Conservation (phyloP, 2,888 invertebrate species). For the Orthosia gracilis region DNA sequence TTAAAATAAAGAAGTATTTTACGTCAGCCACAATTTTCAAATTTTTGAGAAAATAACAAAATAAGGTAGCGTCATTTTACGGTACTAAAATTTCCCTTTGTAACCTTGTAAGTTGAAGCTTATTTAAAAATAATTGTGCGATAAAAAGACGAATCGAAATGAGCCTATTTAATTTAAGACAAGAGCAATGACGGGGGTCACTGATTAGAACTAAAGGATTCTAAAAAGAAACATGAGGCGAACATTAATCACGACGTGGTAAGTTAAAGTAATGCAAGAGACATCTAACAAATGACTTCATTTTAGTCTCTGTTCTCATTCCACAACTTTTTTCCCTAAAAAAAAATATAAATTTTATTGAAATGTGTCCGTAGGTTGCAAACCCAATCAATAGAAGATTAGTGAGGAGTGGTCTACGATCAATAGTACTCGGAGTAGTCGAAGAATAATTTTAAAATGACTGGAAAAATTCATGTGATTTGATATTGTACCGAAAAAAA, state of each 20-base stretch:
- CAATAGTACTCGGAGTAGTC: too few species aligned
- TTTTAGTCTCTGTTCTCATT: conserved; percentile 51
- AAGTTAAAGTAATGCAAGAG: conserved; percentile 34
- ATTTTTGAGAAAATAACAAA: too few species aligned
- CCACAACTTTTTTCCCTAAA: conserved; percentile 50
- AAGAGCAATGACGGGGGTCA: not conserved
- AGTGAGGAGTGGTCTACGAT: too few species aligned
- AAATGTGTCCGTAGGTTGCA: not conserved
- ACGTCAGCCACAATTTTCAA: too few species aligned
- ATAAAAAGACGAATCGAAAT: not conserved
- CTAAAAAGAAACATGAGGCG: conserved; percentile 34
- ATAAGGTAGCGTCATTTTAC: too few species aligned
- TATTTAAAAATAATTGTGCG: conserved; percentile 4
- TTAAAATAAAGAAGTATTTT: too few species aligned
- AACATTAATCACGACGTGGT: conserved; percentile 46
- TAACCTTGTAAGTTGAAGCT: not conserved
- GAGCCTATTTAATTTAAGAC: not conserved
- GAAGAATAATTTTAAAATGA: too few species aligned
- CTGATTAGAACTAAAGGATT: too few species aligned
- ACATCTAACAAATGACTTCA: conserved; percentile 66
- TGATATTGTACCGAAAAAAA: too few species aligned
- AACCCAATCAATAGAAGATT: too few species aligned
- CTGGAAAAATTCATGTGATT: too few species aligned
- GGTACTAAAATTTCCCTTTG: conserved; percentile 7
- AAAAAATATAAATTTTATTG: conserved; percentile 19